Base-by-base conservation (phyloP, 2,888 invertebrate species). In the Allygus modestus region DNA sequence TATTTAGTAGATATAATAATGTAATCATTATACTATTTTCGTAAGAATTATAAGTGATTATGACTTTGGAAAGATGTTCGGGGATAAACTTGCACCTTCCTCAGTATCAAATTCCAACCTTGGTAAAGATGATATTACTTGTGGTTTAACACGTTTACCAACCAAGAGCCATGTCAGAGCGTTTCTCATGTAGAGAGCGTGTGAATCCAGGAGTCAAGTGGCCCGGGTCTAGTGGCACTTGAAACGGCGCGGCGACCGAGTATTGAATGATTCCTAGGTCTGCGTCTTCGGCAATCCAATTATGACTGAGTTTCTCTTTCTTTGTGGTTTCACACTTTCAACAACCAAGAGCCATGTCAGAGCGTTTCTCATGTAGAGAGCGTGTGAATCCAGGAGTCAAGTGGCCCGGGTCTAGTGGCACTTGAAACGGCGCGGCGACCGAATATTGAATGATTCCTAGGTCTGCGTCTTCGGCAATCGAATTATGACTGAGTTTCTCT, bases 201-300 rank as follows among this genome's bases (percentile, higher is more conserved):
- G 65, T 65, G 65, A 58, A 58, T 28, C 11, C 51, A 17, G 51
- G 51, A 23, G 65, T 65, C 65, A 65, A 65, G 65, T 65, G 65
- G 65, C 31, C 17, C 17, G 4, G 58, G 65, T 28, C n/a, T 65
- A 31, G 65, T 28, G 37, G 65, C 28, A 28, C 65, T 65, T 31
- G 20, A 65, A 65, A 37, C 37, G 9, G 4, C 26, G 9, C 1
- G 2, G 1, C 28, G 65, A 65, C 65, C 2, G 31, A 15, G 65
- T 28, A 17, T 31, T 28, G n/a, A 2, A 5, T 65, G 28, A 28
- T 0, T 26, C 65, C 28, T 4, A 23, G 54, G n/a, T n/a, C n/a
- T n/a, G n/a, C n/a, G n/a, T n/a, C n/a, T n/a, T n/a, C n/a, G n/a
- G n/a, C n/a, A n/a, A n/a, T n/a, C n/a, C n/a, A n/a, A n/a, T n/a